Evolutionary conservation across 2,113 vertebrate genomes (phyloP).

Genomic region (Callorhinus ursinus): DNA sequence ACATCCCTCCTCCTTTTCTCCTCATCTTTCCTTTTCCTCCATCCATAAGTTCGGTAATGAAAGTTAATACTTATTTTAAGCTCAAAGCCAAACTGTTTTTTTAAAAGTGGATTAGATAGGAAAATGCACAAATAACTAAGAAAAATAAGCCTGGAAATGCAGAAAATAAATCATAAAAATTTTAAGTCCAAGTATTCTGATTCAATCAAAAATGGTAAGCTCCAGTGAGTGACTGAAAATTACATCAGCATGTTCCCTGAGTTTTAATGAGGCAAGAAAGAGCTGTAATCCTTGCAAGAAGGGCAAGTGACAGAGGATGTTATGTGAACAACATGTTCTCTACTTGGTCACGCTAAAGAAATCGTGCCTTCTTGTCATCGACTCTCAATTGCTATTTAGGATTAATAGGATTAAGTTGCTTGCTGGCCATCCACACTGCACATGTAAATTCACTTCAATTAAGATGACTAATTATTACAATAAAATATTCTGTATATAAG

Average conservation of each 20-base stretch:
- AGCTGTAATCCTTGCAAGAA: constrained; percentile 60
- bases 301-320: neutral
- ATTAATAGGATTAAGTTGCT: constrained; percentile 53
- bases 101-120: neutral
- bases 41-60: neutral
- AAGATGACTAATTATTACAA: constrained; percentile 51
- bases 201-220: constrained; percentile 54
- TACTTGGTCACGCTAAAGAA: constrained; percentile 34
- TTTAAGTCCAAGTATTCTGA: neutral
- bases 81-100: neutral
- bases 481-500: constrained; percentile 55
- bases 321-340: constrained; percentile 13
- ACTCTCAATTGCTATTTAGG: constrained; percentile 20
- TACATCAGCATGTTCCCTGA: constrained; percentile 29
- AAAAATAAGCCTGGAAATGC: neutral
- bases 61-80: neutral
- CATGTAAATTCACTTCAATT: constrained; percentile 42
- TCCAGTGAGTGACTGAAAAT: constrained; percentile 67
- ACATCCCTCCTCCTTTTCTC: neutral
- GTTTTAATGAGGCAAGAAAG: constrained; percentile 72
- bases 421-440: neutral
- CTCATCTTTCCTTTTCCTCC: neutral
- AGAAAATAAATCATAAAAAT: constrained; percentile 17
- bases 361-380: constrained; percentile 51
- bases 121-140: neutral